Conservation (phyloP, 2,797 vertebrate species). For the Aphelocoma californica region DNA sequence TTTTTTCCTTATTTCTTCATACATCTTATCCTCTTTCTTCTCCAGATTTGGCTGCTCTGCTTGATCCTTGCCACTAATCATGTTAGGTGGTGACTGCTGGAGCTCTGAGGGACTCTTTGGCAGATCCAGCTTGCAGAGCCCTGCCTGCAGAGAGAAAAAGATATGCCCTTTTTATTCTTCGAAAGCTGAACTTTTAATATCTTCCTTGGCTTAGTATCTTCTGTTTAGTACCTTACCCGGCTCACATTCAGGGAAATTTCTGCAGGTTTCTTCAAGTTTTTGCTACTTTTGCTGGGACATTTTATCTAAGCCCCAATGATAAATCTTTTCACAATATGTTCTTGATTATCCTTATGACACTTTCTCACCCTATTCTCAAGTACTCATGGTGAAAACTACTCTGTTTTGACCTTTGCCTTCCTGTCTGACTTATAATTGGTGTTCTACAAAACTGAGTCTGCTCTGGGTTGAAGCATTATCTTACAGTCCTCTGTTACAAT, state of each 20-base stretch:
- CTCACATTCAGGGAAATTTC: neutral
- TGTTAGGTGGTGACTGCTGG: neutral
- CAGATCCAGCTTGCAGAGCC: neutral
- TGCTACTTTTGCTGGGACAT: neutral
- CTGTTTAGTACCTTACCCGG: neutral
- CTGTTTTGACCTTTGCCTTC: neutral
- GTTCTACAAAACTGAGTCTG: neutral
- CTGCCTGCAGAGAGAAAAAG: neutral
- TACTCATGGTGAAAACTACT: neutral
- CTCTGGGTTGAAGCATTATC: neutral
- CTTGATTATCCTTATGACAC: neutral
- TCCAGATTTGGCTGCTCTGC: neutral
- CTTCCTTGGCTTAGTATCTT: neutral
- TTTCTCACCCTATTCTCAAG: neutral
- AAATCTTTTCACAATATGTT: neutral
- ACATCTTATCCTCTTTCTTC: neutral
- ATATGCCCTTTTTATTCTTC: neutral
- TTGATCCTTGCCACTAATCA: rapidly evolving
- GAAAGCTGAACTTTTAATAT: neutral
- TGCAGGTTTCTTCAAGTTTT: neutral
- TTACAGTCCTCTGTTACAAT: neutral
- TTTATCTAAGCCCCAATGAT: neutral
- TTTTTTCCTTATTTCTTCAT: neutral
- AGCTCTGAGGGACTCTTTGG: neutral
- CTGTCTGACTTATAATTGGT: neutral